These are phyloP conservation scores for Passer montanus DNA, from an alignment of 2,113 vertebrate species.

Conservation along the genomic window DNA sequence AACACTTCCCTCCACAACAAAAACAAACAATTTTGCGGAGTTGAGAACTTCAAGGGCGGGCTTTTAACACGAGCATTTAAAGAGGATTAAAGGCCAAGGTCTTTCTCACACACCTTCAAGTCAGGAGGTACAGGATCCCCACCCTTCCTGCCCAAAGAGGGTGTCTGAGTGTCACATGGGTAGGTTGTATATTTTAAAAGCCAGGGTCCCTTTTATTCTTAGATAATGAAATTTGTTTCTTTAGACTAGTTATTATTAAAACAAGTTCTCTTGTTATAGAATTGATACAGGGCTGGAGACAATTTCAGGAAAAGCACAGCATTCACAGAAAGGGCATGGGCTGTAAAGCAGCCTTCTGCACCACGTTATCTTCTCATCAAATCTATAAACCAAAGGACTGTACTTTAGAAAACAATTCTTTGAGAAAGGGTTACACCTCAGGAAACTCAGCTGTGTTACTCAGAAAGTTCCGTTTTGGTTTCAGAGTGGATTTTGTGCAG, in stretches of 20 bases:
- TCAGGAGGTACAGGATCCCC: not conserved
- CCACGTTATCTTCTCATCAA: conserved; percentile 4
- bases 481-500: not conserved
- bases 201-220: conserved; percentile 1
- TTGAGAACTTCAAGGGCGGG: not conserved
- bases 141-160: conserved; percentile 18
- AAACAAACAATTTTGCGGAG: not conserved
- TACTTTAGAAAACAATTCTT: not conserved
- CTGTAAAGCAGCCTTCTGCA: not conserved
- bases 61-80: not conserved
- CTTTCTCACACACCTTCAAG: not conserved
- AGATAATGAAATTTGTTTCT: conserved; percentile 21
- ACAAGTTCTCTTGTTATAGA: not conserved
- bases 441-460: conserved; percentile 1
- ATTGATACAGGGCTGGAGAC: conserved; percentile 8
- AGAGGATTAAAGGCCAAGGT: not conserved
- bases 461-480: not conserved
- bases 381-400: not conserved
- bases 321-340: not conserved
- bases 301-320: conserved; percentile 54
- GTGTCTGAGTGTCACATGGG: not conserved
- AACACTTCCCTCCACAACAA: not conserved
- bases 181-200: conserved; percentile 32
- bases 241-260: conserved; percentile 35
- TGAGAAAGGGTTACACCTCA: conserved; percentile 12